phyloP scores from a whole-genome alignment of 2,113 vertebrate species.

The Cardinalis cardinalis region DNA sequence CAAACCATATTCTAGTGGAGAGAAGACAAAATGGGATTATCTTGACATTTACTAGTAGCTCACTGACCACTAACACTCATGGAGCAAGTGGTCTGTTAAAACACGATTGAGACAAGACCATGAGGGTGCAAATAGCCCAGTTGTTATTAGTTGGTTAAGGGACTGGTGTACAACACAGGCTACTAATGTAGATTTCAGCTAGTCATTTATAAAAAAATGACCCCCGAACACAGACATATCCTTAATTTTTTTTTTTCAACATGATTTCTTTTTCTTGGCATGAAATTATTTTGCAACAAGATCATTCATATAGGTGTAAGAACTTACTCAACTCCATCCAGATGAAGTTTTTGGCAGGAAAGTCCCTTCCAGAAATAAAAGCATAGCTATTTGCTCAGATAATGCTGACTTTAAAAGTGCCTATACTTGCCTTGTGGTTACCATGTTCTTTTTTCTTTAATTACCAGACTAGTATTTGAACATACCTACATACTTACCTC shows the following conservation, averaged over 20 bases:
- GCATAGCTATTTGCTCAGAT: neutral
- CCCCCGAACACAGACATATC: neutral
- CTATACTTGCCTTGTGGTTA: constrained; percentile 4
- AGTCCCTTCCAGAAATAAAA: neutral
- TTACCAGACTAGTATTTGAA: neutral
- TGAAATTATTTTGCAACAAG: neutral
- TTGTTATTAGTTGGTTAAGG: neutral
- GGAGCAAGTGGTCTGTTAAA: neutral
- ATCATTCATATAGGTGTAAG: neutral
- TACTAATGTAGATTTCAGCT: neutral
- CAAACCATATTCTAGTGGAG: neutral
- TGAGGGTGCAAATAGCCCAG: neutral
- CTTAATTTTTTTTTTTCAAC: neutral
- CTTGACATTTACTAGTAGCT: neutral
- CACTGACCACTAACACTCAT: neutral
- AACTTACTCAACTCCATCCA: constrained; percentile 2
- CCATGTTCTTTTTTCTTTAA: neutral
- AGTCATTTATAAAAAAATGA: neutral
- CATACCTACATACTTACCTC: neutral
- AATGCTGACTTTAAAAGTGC: neutral
- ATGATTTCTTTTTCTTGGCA: neutral
- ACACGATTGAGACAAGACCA: neutral
- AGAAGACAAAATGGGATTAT: neutral
- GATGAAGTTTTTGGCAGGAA: constrained; percentile 7
- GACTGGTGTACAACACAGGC: neutral